Percentiles rank a stretch among this genome's conserved stretches.
These are phyloP conservation scores for Stichopus chloronotus DNA, from an alignment of 35 echinoderm and acorn worm species.

Conservation along the genomic window DNA sequence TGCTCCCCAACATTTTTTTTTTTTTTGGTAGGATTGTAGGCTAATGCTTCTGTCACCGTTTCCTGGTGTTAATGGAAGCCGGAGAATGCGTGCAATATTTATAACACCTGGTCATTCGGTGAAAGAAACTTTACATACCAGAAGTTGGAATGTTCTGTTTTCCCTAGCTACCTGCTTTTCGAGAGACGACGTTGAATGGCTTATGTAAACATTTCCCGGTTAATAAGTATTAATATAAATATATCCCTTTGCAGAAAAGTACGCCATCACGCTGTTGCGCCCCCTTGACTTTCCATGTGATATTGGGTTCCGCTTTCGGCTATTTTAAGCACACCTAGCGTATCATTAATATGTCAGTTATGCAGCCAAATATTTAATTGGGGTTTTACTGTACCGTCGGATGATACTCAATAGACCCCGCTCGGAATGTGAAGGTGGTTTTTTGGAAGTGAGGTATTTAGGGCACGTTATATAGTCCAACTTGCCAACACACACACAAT, in stretches of 20 bases:
- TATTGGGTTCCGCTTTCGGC: conserved; percentile 21
- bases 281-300: conserved; percentile 24
- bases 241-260: conserved; percentile 15
- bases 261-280: background rate
- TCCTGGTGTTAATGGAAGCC: conserved; percentile 21
- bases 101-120: conserved; percentile 45
- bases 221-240: conserved; percentile 23
- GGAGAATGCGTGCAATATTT: conserved; percentile 36
- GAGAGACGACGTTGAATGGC: conserved; percentile 25
- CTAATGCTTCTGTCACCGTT: background rate
- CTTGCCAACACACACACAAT: background rate
- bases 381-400: background rate
- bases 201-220: conserved; percentile 49
- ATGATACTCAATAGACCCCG: conserved; percentile 8
- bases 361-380: conserved; percentile 46
- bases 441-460: background rate
- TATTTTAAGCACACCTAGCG: conserved; percentile 14
- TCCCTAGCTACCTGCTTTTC: background rate
- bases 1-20: background rate
- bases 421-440: conserved; percentile 50
- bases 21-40: background rate
- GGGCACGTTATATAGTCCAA: background rate
- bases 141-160: conserved; percentile 46
- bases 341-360: conserved; percentile 49
- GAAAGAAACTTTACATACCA: conserved; percentile 50